These are phyloP conservation scores for Pseudococcus viburni DNA, from an alignment of 2,888 invertebrate genomes.

Conservation along the genomic window DNA sequence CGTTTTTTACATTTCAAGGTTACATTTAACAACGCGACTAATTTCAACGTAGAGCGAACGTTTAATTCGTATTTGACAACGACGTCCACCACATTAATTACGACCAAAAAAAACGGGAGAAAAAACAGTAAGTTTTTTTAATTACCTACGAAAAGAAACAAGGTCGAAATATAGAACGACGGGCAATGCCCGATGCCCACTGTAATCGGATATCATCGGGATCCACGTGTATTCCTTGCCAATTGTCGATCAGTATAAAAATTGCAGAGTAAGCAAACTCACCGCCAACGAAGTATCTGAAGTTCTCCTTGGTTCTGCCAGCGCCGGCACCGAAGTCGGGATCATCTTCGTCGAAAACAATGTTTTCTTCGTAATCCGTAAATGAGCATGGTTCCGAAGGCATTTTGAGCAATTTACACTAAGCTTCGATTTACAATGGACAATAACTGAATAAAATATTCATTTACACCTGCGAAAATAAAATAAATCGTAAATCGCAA, in stretches of 20 bases:
- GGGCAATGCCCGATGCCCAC: constrained; percentile 31
- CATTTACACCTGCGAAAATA: not conserved
- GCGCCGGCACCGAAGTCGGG: constrained; percentile 64
- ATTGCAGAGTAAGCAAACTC: not conserved
- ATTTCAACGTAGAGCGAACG: constrained; percentile 41
- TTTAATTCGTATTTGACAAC: constrained; percentile 56
- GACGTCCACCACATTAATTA: constrained; percentile 50
- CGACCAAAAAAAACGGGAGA: not conserved
- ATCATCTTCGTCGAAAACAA: constrained; percentile 66
- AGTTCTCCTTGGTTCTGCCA: constrained; percentile 26
- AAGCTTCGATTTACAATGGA: not conserved
- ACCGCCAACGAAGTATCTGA: constrained; percentile 51
- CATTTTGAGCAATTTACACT: constrained; percentile 34
- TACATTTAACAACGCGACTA: constrained; percentile 54
- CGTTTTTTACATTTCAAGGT: constrained; percentile 50
- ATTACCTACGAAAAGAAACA: constrained; percentile 42
- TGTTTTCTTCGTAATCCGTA: constrained; percentile 68
- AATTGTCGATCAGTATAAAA: not conserved
- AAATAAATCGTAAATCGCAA: constrained; percentile 3
- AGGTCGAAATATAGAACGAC: constrained; percentile 47
- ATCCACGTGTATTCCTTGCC: not conserved
- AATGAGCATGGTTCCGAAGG: constrained; percentile 65
- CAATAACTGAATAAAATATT: not conserved
- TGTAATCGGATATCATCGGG: constrained; percentile 29
- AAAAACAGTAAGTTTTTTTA: constrained; percentile 31